Percentiles rank a stretch among this genome's conserved stretches.
Evolutionary conservation across 2,113 vertebrate genomes (phyloP).

Genomic region (Corydoras sp.): DNA sequence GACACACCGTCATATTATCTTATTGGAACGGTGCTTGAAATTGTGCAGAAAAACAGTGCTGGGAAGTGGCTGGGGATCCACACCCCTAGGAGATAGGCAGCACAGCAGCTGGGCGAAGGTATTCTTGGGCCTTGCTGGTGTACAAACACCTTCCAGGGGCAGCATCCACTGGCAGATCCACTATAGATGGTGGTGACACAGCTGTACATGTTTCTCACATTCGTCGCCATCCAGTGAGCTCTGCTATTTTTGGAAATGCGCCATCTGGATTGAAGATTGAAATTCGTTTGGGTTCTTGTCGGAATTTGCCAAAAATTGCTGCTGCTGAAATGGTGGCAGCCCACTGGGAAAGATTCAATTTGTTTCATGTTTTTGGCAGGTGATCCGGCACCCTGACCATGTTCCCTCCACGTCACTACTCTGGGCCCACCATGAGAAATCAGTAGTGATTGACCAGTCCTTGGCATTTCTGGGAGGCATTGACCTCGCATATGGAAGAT

Average conservation of each 20-base stretch:
- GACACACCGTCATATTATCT: conserved; percentile 48
- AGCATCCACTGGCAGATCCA: conserved; percentile 26
- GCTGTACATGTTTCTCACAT: conserved; percentile 61
- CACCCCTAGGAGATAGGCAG: conserved; percentile 36
- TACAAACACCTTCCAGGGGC: conserved; percentile 35
- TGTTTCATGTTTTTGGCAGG: conserved; percentile 51
- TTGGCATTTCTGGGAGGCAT: conserved; percentile 68
- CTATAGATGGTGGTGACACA: conserved; percentile 29
- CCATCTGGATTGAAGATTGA: conserved; percentile 18
- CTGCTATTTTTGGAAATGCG: conserved; percentile 53
- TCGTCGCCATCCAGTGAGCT: conserved; percentile 41
- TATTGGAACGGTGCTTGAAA: conserved; percentile 35
- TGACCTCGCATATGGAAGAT: conserved; percentile 71
- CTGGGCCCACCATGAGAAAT: conserved; percentile 76
- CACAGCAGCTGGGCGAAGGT: conserved; percentile 41
- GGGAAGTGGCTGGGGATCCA: conserved; percentile 44
- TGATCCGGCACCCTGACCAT: conserved; percentile 70
- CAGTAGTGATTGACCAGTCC: conserved; percentile 66
- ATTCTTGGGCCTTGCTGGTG: conserved; percentile 39
- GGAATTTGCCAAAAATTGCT: background rate
- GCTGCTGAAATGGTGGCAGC: too few species aligned
- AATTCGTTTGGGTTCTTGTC: background rate
- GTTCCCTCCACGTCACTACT: conserved; percentile 60
- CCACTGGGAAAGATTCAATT: background rate
- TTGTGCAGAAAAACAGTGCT: conserved; percentile 38